Evolutionary conservation across 2,113 vertebrate species (phyloP), one percentile per base, ranked within the genome.

Genomic region (Nyctereutes procyonoides): DNA sequence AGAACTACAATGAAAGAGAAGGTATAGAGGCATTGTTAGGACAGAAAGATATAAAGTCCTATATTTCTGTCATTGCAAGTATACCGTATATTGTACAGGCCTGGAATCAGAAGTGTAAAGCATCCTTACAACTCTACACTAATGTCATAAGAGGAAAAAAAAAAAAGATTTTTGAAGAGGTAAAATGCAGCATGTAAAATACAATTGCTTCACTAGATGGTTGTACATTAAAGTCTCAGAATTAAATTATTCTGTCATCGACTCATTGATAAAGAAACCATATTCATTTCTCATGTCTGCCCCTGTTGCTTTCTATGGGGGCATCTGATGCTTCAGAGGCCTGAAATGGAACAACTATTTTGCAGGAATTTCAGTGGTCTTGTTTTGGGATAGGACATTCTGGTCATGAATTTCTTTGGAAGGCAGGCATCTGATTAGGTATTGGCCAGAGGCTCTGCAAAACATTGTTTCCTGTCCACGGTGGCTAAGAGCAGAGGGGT

Each of bases 391-490:
- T 55, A n/a, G 43, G 81, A 48, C 53, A 17, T 74, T 69, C 69
- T 28, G 91, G 19, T 13, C 19, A 63, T 88, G 63, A 2, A n/a
- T 94, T 88, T 88, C 53, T 82, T n/a, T 71, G 63, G 65, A 82
- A 95, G 74, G 38, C 60, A 30, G 65, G 60, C 24, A 2, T 60
- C 84, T 53, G 81, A 77, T 69, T 35, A 90, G 79, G n/a, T 56
- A n/a, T 55, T 55, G 58, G 58, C 56, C n/a, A 92, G 65, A 63
- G 67, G 53, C 71, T 63, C 43, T 76, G 19, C 0, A 0, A 69
- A 51, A 30, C 11, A 0, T 89, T 92, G 88, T 58, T 87, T 96
- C 85, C 81, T 95, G 87, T 80, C 5, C 11, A 65, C 32, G 82
- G 71, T 8, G 4, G 35, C 73, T 35, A 53, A 88, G 77, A 63